Conservation (phyloP, 30 jellyfish, hydroid and myxozoan genomes). For the Rhopilema esculentum region DNA sequence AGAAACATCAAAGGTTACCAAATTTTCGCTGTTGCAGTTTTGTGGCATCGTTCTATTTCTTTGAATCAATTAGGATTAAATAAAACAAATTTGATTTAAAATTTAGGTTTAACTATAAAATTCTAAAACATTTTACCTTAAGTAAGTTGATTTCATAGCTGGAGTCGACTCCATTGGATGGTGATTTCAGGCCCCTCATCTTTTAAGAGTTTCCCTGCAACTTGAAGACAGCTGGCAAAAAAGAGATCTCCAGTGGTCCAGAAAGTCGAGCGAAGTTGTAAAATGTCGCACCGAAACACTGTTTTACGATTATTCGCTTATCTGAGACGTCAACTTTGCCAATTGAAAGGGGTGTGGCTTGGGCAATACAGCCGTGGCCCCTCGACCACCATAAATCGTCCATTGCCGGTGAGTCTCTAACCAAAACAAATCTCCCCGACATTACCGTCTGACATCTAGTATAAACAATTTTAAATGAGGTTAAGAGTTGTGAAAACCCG, state of each 20-base stretch:
- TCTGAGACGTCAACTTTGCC: conserved; percentile 26
- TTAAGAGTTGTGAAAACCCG: neutral
- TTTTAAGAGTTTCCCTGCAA: conserved; percentile 4
- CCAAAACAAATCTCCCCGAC: neutral
- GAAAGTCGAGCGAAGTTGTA: conserved; percentile 20
- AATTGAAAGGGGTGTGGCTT: conserved; percentile 16
- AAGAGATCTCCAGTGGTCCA: neutral
- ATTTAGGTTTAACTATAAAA: neutral
- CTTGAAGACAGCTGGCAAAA: conserved; percentile 14
- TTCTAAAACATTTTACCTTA: conserved; percentile 36
- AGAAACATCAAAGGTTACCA: neutral
- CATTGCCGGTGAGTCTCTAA: neutral
- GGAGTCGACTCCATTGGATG: conserved; percentile 37
- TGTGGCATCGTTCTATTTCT: neutral
- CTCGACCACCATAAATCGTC: conserved; percentile 7
- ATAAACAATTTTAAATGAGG: neutral
- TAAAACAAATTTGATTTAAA: neutral
- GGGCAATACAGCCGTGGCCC: conserved; percentile 8
- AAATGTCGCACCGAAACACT: conserved; percentile 54
- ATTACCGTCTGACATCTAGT: neutral
- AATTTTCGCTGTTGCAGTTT: neutral
- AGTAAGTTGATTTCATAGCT: conserved; percentile 59
- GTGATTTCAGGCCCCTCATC: conserved; percentile 70
- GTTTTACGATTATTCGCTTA: conserved; percentile 40
- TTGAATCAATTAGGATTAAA: neutral